phyloP scores from a whole-genome alignment of 2,888 invertebrate species.

The Erynnis tages region DNA sequence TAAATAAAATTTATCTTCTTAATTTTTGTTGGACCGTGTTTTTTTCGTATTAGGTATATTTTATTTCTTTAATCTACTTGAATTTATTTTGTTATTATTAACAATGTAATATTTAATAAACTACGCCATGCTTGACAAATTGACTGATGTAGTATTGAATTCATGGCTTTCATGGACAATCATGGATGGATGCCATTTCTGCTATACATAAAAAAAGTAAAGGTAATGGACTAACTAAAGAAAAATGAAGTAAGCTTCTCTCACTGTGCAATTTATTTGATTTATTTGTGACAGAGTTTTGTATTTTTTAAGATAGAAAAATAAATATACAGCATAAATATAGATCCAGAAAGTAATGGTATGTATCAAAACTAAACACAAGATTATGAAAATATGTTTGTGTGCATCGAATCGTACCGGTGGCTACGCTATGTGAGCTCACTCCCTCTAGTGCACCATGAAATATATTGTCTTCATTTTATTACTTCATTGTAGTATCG shows the following conservation, averaged over 20 bases:
- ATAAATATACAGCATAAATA: conserved; percentile 37
- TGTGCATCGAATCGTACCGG: conserved; percentile 52
- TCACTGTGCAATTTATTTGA: conserved; percentile 37
- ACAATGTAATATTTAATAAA: too few relatives aligned
- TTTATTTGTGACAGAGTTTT: conserved; percentile 45
- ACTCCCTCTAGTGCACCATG: conserved; percentile 7
- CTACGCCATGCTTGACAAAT: too few relatives aligned
- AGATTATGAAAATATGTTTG: conserved; percentile 12
- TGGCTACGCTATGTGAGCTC: conserved; percentile 47
- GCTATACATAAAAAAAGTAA: conserved; percentile 38
- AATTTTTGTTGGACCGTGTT: too few relatives aligned
- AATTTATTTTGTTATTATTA: too few relatives aligned
- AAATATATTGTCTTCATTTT: not conserved
- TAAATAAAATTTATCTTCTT: too few relatives aligned
- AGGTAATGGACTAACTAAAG: conserved; percentile 39
- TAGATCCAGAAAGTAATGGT: conserved; percentile 56
- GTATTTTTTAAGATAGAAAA: conserved; percentile 36
- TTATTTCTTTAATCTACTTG: too few relatives aligned
- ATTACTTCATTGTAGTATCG: too few relatives aligned
- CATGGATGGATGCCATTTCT: conserved; percentile 35
- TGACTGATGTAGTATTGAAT: too few relatives aligned
- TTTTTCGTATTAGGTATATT: too few relatives aligned
- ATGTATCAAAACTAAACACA: conserved; percentile 36
- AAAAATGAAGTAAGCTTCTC: conserved; percentile 44
- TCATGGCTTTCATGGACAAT: too few relatives aligned